These are phyloP conservation scores for Dendroctonus ponderosae DNA, from an alignment of 1,140 invertebrate genomes.

Conservation along the genomic window DNA sequence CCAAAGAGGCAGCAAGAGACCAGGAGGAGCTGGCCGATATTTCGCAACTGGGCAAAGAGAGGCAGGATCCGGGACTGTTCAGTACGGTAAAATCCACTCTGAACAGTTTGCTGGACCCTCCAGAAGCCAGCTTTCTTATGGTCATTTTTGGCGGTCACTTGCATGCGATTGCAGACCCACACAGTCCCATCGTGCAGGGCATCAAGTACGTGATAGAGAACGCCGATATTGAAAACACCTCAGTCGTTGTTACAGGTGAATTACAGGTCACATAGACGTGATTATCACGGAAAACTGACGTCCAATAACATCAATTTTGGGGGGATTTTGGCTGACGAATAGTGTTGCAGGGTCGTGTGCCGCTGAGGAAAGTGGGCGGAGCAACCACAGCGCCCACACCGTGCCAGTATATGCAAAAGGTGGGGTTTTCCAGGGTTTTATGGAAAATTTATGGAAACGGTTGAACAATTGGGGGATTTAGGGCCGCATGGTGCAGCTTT, in stretches of 20 bases:
- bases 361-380: too few relatives aligned
- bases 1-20: background rate
- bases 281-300: too few relatives aligned
- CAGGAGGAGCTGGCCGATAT: conserved; percentile 26
- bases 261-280: too few relatives aligned
- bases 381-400: background rate
- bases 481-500: too few relatives aligned
- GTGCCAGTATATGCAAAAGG: background rate
- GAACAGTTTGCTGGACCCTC: conserved; percentile 21
- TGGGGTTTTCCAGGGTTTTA: too few relatives aligned
- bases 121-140: conserved; percentile 36
- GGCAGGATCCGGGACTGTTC: conserved; percentile 33
- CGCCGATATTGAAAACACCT: conserved; percentile 32
- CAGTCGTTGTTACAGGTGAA: conserved; percentile 39
- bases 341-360: too few relatives aligned
- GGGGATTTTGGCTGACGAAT: too few relatives aligned
- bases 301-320: too few relatives aligned
- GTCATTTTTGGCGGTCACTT: conserved; percentile 40
- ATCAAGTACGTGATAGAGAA: conserved; percentile 41
- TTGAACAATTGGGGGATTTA: too few relatives aligned
- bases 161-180: conserved; percentile 27
- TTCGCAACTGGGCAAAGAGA: conserved; percentile 22
- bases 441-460: too few relatives aligned
- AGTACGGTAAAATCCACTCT: conserved; percentile 36
- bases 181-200: conserved; percentile 38